Conservation (phyloP, 2,797 vertebrate species). For the Paratrypauchen microcephalus region DNA sequence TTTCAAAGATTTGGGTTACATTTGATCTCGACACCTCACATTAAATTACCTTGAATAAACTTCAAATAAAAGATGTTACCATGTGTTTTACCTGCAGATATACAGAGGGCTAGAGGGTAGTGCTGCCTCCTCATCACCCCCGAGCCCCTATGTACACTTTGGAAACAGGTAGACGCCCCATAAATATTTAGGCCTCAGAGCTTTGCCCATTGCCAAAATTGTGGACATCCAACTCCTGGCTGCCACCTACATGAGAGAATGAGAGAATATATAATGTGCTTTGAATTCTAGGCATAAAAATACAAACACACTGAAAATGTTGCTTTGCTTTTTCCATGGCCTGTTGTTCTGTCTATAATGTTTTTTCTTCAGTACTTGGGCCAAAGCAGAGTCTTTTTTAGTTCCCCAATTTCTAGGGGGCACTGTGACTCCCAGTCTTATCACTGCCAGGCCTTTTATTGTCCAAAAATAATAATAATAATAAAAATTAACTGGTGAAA, state of each 20-base stretch:
- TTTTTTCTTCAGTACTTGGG: conserved; percentile 55
- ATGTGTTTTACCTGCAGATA: conserved; percentile 72
- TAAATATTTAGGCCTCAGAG: conserved; percentile 75
- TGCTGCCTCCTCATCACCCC: conserved; percentile 77
- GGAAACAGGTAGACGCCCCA: conserved; percentile 89
- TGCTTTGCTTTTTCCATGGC: conserved; percentile 64
- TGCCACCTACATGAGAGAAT: conserved; percentile 60
- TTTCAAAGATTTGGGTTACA: no score
- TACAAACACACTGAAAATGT: conserved; percentile 60
- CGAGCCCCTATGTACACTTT: conserved; percentile 81
- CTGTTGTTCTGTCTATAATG: conserved; percentile 25
- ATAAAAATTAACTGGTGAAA: conserved; percentile 6
- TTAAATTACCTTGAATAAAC: no score
- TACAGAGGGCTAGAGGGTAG: conserved; percentile 83
- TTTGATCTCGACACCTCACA: no score
- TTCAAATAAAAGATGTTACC: not conserved
- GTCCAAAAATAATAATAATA: conserved; percentile 46
- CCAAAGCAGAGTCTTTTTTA: conserved; percentile 71
- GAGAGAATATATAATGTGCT: not conserved
- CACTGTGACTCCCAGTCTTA: conserved; percentile 88
- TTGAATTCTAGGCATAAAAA: not conserved
- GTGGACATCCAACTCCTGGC: conserved; percentile 74
- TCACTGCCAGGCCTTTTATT: conserved; percentile 77
- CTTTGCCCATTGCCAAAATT: conserved; percentile 73
- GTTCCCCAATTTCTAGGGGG: conserved; percentile 84